Conservation (phyloP, 2,888 invertebrate genomes). For the Acrobasis consociella region DNA sequence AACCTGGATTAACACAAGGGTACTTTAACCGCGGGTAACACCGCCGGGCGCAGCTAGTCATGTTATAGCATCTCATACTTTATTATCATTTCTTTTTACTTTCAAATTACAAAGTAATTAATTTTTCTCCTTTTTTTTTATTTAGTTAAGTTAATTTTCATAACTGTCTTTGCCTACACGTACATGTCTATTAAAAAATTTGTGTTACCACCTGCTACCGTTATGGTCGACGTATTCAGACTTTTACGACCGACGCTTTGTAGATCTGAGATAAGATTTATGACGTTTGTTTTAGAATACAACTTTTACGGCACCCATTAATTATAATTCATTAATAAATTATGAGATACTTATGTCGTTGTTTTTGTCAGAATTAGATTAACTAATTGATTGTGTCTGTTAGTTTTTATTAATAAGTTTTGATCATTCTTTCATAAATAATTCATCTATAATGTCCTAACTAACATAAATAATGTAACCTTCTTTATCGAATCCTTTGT, state of each 20-base stretch:
- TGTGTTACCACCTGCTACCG: neutral
- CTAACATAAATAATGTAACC: no score
- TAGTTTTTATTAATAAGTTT: conserved; percentile 1
- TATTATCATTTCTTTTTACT: no score
- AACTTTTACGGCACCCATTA: conserved; percentile 2
- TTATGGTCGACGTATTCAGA: conserved; percentile 9
- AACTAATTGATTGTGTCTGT: conserved; percentile 1
- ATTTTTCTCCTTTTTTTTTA: no score
- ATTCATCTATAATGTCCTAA: neutral
- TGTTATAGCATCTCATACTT: no score
- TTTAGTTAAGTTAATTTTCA: no score
- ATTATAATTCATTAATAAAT: conserved; percentile 16
- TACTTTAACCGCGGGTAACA: no score
- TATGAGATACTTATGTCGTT: neutral
- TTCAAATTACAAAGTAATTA: no score
- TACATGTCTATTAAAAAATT: no score
- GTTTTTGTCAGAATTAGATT: conserved; percentile 5
- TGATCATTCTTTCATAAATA: neutral
- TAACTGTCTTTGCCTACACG: no score
- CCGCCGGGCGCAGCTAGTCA: no score
- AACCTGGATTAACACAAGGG: no score
- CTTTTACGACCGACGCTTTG: conserved; percentile 5
- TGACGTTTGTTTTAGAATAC: conserved; percentile 12
- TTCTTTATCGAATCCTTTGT: no score
- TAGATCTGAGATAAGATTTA: conserved; percentile 14